These are phyloP conservation scores for Salvelinus sp. DNA, from an alignment of 2,113 vertebrate species.

Conservation along the genomic window DNA sequence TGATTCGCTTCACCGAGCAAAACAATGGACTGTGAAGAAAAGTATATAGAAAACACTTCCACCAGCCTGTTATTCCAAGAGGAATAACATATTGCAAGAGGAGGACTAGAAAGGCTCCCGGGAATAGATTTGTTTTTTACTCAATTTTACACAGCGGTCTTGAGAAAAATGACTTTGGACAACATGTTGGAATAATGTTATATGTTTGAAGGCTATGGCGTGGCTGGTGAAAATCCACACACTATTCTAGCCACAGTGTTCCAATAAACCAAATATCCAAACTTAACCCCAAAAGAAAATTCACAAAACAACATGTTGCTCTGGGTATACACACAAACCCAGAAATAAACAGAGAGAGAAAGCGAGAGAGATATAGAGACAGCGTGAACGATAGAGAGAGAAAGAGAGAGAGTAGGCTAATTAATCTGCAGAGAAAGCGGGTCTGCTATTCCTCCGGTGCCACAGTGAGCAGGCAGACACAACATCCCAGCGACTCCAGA, in stretches of 20 bases:
- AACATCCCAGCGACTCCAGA: too few relatives aligned
- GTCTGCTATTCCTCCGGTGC: too few relatives aligned
- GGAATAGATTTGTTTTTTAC: too few relatives aligned
- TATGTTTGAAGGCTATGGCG: too few relatives aligned
- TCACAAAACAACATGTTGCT: too few relatives aligned
- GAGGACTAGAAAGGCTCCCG: neutral
- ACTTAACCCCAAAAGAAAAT: too few relatives aligned
- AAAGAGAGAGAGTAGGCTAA: neutral
- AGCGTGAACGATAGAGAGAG: neutral
- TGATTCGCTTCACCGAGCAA: slow-evolving; percentile 51
- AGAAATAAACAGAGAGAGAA: neutral
- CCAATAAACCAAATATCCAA: too few relatives aligned
- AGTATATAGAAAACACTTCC: slow-evolving; percentile 47
- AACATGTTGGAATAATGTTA: too few relatives aligned
- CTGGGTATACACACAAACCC: too few relatives aligned
- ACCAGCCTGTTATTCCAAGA: neutral
- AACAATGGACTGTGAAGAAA: slow-evolving; percentile 56
- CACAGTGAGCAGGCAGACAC: neutral
- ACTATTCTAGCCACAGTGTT: too few relatives aligned
- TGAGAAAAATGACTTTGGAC: neutral
- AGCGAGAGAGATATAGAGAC: neutral
- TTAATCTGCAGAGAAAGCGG: too few relatives aligned
- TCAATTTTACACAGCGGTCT: neutral
- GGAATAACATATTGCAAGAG: neutral
- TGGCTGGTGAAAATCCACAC: too few relatives aligned